Conservation (phyloP, 2,797 vertebrate genomes). For the Phalloptychus januarius region DNA sequence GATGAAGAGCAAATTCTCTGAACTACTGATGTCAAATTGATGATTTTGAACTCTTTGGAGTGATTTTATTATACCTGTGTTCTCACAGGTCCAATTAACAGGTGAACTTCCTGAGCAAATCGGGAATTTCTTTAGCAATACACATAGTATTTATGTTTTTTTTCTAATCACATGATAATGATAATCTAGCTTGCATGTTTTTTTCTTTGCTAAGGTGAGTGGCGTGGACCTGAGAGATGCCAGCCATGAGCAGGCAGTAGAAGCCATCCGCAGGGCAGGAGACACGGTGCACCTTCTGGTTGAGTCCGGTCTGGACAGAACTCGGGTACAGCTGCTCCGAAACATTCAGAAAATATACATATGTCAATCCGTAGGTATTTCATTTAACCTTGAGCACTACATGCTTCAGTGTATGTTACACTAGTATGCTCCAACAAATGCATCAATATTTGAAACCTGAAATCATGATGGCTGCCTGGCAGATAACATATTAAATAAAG, state of each 20-base stretch:
- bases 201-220: slow-evolving; percentile 83
- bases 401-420: slow-evolving; percentile 10
- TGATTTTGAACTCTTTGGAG: neutral
- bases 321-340: slow-evolving; percentile 79
- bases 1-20: neutral
- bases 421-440: neutral
- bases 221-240: slow-evolving; percentile 92
- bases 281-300: slow-evolving; percentile 91
- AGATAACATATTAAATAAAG: slow-evolving; percentile 21
- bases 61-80: neutral
- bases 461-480: slow-evolving; percentile 23
- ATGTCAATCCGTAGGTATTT: neutral
- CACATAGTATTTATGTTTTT: neutral
- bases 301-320: slow-evolving; percentile 77
- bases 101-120: neutral
- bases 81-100: neutral
- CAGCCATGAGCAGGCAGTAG: slow-evolving; percentile 96
- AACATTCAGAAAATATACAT: neutral
- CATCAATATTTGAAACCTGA: slow-evolving; percentile 27
- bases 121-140: neutral
- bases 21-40: neutral
- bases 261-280: slow-evolving; percentile 93
- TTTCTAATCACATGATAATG: neutral
- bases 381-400: slow-evolving; percentile 15
- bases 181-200: neutral